Evolutionary conservation across 2,113 vertebrate species (phyloP), one percentile per base, ranked within the genome.

Genomic region (Daphoenositta chrysoptera): DNA sequence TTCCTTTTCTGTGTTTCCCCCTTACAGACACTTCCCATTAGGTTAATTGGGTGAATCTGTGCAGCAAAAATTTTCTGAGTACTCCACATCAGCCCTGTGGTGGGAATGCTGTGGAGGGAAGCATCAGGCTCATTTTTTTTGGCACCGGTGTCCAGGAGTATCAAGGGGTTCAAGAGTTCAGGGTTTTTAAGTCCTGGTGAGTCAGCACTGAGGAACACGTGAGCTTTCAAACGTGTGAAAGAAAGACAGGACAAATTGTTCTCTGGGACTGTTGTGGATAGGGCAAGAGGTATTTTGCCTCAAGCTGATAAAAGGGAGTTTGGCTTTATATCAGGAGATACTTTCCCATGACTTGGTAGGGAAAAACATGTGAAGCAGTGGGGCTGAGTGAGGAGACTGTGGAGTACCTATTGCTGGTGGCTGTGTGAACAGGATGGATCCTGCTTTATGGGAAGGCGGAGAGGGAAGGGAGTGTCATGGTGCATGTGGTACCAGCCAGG

Each of bases 31-130:
- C 42, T 37, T 66, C 44, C 21, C 28, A 2, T 48, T 22, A 28
- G 54, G 42, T 65, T 57, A 60, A 58, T 40, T 22, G 24, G 44
- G 27, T 1, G 1, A 42, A 54, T 20, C 53, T 45, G 4, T 28
- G 26, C 35, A 61, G 21, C 24, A 47, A 26, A 78, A 54, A 19
- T 10, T 19, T 51, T 50, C 4, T 54, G 44, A 77, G 20, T 18
- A 40, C 30, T 13, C 11, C 7, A 1, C 0, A 0, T 27, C 70
- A 69, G 31, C 63, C 3, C 0, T 31, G 31, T 50, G 27, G 15
- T 75, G 10, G 17, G 28, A 40, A 14, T 50, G 45, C 80, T 73
- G 17, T 31, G 28, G 39, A 79, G 31, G n/a, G 56, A 44, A 45
- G 15, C 54, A 47, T 37, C 33, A 39, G 40, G n/a, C 18, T 70